Base-by-base conservation (phyloP, 2,888 invertebrate genomes). In the Polietes domitor region DNA sequence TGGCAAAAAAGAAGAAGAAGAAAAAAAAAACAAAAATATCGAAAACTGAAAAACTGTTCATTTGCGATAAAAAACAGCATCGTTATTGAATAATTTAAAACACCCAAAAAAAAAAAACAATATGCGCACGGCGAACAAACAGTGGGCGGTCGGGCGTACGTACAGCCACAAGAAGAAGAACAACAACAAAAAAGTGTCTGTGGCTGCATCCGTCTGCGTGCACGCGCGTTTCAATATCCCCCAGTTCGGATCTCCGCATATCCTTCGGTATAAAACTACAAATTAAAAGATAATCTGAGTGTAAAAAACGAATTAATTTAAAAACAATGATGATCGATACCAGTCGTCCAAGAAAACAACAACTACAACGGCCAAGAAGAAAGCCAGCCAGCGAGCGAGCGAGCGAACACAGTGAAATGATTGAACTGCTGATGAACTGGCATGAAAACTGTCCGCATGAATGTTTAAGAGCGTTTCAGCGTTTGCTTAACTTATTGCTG, bases 281-380 rank as follows among this genome's bases (percentile, higher is more conserved):
- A 81, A 81, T 81, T 84, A 81, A 84, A 84, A 84, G 81, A 84
- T 84, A 84, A 84, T 84, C 84, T 79, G 12, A 58, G 12, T 19
- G 37, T 61, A 26, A 37, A 58, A 75, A 65, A 77, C 73, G 63
- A 76, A 84, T 81, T 79, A 84, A 84, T 81, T 81, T 84, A 84
- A 73, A 76, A 84, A 81, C 55, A 24, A 63, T 47, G 58, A 58
- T 58, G 58, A 58, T 26, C 58, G 58, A 58, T 58, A 58, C 26
- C 58, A 58, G 58, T 58, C 55, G 17, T 2, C 47, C 17, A 7
- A n/a, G n/a, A 47, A 9, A 37, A n/a, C 28, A 32, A 17, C 15
- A 63, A 15, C 3, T 72, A 81, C 5, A 32, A n/a, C n/a, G n/a
- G n/a, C n/a, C n/a, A n/a, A n/a, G 19, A 50, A 17, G 50, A 26